A percentile compares a stretch with the other conserved stretches of the same genome.
Evolutionary conservation across 2,113 vertebrate species (phyloP).

Genomic region (Tor tambroides): DNA sequence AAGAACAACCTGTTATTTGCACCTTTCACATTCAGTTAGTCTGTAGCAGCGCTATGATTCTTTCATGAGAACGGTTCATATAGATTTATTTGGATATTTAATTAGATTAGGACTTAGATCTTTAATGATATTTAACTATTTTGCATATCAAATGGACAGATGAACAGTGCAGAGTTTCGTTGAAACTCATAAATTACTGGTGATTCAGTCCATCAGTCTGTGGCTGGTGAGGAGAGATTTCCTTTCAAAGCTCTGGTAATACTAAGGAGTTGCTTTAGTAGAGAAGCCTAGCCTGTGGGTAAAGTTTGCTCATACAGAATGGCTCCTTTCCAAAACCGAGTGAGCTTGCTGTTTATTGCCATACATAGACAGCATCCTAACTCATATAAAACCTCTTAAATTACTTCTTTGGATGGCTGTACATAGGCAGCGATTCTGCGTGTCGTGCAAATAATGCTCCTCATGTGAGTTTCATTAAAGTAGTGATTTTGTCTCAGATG

Average conservation of each 20-base stretch:
- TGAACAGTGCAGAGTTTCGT: not conserved
- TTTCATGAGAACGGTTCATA: not conserved
- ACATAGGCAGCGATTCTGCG: not conserved
- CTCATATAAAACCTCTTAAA: not conserved
- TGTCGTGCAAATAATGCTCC: not conserved
- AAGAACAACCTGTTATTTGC: not conserved
- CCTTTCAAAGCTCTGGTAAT: conserved; percentile 30
- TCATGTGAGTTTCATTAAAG: conserved; percentile 11
- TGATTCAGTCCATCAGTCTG: conserved; percentile 15
- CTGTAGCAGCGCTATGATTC: not conserved
- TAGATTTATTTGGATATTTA: not conserved
- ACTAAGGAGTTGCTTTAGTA: not conserved
- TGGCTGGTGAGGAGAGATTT: conserved; percentile 25
- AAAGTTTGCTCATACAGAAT: conserved; percentile 7
- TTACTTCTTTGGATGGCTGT: not conserved
- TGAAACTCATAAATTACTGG: conserved; percentile 34
- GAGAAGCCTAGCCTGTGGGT: not conserved
- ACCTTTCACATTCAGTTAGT: not conserved
- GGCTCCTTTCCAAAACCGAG: not conserved
- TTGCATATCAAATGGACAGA: not conserved
- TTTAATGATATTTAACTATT: not conserved
- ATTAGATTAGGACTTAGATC: too few relatives aligned
- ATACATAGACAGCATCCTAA: not conserved
- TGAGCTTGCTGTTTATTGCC: not conserved
- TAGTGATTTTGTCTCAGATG: not conserved